These are phyloP conservation scores for Tetragnatha montana DNA, from an alignment of 2,888 invertebrate species.

Conservation along the genomic window DNA sequence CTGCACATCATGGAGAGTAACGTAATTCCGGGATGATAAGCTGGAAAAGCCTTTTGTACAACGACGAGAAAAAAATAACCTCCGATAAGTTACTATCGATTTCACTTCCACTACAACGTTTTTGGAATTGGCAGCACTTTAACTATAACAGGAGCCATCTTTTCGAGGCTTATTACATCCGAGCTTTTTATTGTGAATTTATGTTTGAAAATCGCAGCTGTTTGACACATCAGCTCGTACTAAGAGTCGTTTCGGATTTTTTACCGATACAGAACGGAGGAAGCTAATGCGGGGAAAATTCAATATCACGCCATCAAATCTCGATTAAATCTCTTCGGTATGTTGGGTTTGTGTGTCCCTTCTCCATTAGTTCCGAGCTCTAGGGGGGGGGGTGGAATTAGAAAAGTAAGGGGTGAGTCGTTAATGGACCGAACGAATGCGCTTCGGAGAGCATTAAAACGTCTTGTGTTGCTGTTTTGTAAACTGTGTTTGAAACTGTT, in stretches of 20 bases:
- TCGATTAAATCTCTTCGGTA: constrained; percentile 40
- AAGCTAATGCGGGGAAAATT: constrained; percentile 48
- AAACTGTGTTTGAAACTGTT: too few relatives aligned
- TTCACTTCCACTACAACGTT: too few relatives aligned
- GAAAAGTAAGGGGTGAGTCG: background rate
- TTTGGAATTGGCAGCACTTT: too few relatives aligned
- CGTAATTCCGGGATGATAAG: too few relatives aligned
- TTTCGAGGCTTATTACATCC: too few relatives aligned
- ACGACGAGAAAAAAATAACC: too few relatives aligned
- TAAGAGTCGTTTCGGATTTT: background rate
- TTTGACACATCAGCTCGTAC: constrained; percentile 9
- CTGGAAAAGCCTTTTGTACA: too few relatives aligned
- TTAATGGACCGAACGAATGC: background rate
- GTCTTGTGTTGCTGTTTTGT: too few relatives aligned
- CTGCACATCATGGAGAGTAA: too few relatives aligned
- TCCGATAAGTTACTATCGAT: too few relatives aligned
- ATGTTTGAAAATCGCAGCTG: constrained; percentile 14
- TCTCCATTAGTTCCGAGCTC: constrained; percentile 18
- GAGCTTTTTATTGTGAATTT: background rate
- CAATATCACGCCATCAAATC: constrained; percentile 57
- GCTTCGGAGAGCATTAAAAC: background rate
- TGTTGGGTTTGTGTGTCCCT: background rate
- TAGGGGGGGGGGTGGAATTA: background rate
- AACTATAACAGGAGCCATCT: too few relatives aligned
- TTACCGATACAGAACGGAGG: constrained; percentile 8